phyloP scores from a whole-genome alignment of 1,140 invertebrate species.

The Venustaconcha ellipsiformis region DNA sequence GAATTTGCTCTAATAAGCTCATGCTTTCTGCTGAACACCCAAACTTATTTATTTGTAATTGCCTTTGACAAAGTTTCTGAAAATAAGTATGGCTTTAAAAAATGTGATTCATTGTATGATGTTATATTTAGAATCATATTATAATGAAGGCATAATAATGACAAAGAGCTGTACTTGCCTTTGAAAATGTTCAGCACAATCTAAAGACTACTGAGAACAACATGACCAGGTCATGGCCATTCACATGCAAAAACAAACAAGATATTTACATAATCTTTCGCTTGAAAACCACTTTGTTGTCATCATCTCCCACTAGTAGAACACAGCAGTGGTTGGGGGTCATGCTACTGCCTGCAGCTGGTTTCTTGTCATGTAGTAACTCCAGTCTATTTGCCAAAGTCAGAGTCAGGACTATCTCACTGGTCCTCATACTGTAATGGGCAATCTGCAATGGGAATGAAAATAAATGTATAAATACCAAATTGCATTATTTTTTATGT shows the following conservation, averaged over 20 bases:
- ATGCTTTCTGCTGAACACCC: no score
- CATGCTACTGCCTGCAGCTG: slow-evolving; percentile 5
- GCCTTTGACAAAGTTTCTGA: no score
- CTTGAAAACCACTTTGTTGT: slow-evolving; percentile 66
- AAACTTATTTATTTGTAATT: no score
- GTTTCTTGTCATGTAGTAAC: slow-evolving; percentile 36
- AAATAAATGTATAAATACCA: no score
- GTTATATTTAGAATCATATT: not conserved
- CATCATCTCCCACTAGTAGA: slow-evolving; percentile 67
- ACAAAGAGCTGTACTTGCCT: no score
- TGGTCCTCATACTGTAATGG: slow-evolving; percentile 37
- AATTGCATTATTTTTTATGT: no score
- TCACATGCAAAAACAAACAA: not conserved
- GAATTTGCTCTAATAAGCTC: no score
- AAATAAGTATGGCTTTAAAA: no score
- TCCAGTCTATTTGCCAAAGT: slow-evolving; percentile 48
- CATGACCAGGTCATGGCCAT: not conserved
- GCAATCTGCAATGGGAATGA: slow-evolving; percentile 32
- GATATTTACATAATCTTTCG: slow-evolving; percentile 62
- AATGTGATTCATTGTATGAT: not conserved
- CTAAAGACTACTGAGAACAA: not conserved
- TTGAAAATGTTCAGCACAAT: not conserved
- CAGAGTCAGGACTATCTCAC: slow-evolving; percentile 51
- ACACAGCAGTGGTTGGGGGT: slow-evolving; percentile 55
- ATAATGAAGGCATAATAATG: no score